phyloP scores from a whole-genome alignment of 2,888 invertebrate genomes.

The Papilio gigon region DNA sequence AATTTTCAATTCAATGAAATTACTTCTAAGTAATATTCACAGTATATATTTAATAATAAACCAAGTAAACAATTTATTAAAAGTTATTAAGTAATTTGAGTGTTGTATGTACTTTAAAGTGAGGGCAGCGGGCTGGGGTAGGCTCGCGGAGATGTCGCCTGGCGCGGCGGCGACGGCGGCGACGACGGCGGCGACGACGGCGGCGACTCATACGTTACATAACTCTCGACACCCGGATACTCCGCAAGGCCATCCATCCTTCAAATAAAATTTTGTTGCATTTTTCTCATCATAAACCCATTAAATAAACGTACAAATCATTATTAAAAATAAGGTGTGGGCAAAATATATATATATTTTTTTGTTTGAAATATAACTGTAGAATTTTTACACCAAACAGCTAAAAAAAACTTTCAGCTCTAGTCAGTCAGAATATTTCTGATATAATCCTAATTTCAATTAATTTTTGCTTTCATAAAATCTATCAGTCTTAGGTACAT shows the following conservation, averaged over 20 bases:
- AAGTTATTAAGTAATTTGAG: constrained; percentile 8
- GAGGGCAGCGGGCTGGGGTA: constrained; percentile 6
- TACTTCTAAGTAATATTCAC: not conserved
- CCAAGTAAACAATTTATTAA: not conserved
- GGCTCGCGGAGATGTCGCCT: constrained; percentile 28
- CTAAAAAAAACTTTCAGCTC: not conserved
- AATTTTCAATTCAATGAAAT: not conserved
- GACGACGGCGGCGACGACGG: constrained; percentile 18
- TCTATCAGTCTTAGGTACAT: too few species aligned
- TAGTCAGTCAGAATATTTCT: not conserved
- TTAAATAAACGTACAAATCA: constrained; percentile 7
- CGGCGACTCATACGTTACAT: constrained; percentile 60
- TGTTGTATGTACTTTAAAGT: constrained; percentile 13
- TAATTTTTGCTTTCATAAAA: not conserved
- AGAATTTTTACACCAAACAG: not conserved
- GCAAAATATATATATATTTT: not conserved
- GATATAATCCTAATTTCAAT: too few species aligned
- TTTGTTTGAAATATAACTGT: not conserved
- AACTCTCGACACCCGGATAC: constrained; percentile 73
- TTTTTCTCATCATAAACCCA: constrained; percentile 44
- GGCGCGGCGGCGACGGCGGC: constrained; percentile 20
- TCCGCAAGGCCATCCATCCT: constrained; percentile 66
- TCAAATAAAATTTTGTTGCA: constrained; percentile 55
- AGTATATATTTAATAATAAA: not conserved
- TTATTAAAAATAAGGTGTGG: not conserved